These are phyloP conservation scores for Pseudorhiza aurosa DNA, from an alignment of 30 jellyfish, hydroid and myxozoan species.

Conservation along the genomic window DNA sequence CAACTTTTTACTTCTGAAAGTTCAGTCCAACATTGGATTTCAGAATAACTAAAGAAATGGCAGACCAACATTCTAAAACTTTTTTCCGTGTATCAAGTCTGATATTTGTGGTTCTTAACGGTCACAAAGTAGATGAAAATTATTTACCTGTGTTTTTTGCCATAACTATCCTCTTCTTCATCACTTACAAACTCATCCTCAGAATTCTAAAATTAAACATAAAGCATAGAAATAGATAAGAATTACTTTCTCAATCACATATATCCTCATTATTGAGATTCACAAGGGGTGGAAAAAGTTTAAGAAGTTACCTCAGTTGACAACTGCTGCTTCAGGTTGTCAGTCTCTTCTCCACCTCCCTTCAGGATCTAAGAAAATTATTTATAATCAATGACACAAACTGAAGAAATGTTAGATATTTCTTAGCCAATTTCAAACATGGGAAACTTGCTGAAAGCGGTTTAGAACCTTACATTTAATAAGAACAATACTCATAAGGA, in stretches of 20 bases:
- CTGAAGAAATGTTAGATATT: neutral
- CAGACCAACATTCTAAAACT: too few species aligned
- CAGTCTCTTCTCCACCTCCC: slow-evolving; percentile 60
- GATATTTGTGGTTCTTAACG: too few species aligned
- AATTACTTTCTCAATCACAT: too few species aligned
- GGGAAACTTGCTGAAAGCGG: neutral
- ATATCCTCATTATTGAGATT: too few species aligned
- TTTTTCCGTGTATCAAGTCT: too few species aligned
- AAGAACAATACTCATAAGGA: neutral
- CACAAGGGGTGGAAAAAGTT: too few species aligned
- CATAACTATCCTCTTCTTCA: slow-evolving; percentile 52
- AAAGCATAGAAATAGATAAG: too few species aligned
- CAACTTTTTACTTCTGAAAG: too few species aligned
- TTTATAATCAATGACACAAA: neutral
- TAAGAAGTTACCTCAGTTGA: slow-evolving; percentile 31
- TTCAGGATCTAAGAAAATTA: slow-evolving; percentile 33
- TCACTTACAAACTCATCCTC: slow-evolving; percentile 66
- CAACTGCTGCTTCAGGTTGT: slow-evolving; percentile 28
- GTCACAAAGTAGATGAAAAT: too few species aligned
- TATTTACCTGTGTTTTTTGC: slow-evolving; percentile 31
- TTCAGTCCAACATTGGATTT: too few species aligned
- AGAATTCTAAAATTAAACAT: slow-evolving; percentile 36
- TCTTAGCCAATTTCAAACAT: neutral
- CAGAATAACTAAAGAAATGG: too few species aligned
- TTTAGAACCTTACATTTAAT: too few species aligned